Evolutionary conservation across 2,888 invertebrate species (phyloP), one percentile per base, ranked within the genome.

Genomic region (Eucera pruinosa): DNA sequence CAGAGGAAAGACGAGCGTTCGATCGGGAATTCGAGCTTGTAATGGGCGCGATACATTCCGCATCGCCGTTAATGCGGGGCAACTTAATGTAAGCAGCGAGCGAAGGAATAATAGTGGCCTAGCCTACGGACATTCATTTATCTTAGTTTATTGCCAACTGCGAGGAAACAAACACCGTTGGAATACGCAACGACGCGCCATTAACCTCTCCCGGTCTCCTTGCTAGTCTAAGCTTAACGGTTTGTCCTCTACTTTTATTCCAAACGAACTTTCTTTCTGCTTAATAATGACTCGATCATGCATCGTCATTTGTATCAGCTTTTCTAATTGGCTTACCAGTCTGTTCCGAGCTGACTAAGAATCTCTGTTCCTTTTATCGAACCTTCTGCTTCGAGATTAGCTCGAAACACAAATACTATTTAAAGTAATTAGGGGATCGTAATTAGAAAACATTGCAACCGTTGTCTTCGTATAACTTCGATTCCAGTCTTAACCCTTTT

Each of bases 61-160:
- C 80, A 85, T 85, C 80, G 85, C 80, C 85, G 85, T 85, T 85
- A 85, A 85, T 85, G 85, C 85, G 80, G 80, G 79, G 78, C 84
- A 86, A 89, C 88, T 89, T 89, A 89, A 89, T 90, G 89, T 88
- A 89, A 89, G 88, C 90, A 90, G 86, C 88, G 89, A 86, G 86
- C 87, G 86, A 89, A 89, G 89, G 89, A 90, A 89, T 89, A 90
- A 90, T 89, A 89, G 90, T 87, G 82, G 86, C 81, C 85, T 84
- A 81, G 86, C 87, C 87, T 87, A 87, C 84, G 86, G 84, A 88
- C 89, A 90, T 89, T 89, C 90, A 90, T 90, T 90, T 90, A 90
- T 90, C 90, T 90, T 89, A 90, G 90, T 90, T 90, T 90, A 90
- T 90, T 90, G 89, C 89, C 89, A 88, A 89, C 90, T 89, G 88